These are phyloP conservation scores for Campoplex nolae DNA, from an alignment of 2,888 invertebrate genomes.

Conservation along the genomic window DNA sequence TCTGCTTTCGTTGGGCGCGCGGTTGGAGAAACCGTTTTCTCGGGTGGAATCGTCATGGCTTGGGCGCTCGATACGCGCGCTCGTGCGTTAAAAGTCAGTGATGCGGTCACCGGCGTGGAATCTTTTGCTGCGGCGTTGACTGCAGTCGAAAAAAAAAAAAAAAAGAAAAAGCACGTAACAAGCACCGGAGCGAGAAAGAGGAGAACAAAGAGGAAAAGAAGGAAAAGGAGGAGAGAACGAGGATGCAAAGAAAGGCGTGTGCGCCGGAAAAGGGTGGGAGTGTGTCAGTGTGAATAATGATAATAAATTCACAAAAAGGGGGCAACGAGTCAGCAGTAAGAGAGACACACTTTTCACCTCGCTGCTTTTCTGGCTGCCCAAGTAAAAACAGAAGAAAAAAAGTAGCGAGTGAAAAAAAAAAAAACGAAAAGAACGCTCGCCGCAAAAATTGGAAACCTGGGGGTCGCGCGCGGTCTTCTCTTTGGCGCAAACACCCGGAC, in stretches of 20 bases:
- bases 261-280: slow-evolving; percentile 68
- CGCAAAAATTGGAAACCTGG: slow-evolving; percentile 57
- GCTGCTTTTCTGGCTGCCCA: slow-evolving; percentile 34
- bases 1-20: slow-evolving; percentile 53
- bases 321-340: slow-evolving; percentile 18
- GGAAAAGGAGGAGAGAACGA: not conserved
- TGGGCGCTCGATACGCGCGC: slow-evolving; percentile 59
- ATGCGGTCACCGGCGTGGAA: slow-evolving; percentile 76
- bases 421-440: not conserved
- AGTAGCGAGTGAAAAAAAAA: slow-evolving; percentile 17
- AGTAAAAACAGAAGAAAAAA: slow-evolving; percentile 24
- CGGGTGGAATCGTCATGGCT: slow-evolving; percentile 60
- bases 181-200: slow-evolving; percentile 19
- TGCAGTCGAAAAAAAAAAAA: slow-evolving; percentile 38
- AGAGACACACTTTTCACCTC: slow-evolving; percentile 51
- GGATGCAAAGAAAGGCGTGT: slow-evolving; percentile 44
- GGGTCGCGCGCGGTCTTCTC: slow-evolving; percentile 42
- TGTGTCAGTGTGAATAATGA: slow-evolving; percentile 62
- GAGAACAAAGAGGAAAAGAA: not conserved
- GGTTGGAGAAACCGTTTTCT: slow-evolving; percentile 50
- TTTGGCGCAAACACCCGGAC: slow-evolving; percentile 64
- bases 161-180: slow-evolving; percentile 22
- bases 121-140: slow-evolving; percentile 61
- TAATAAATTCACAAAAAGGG: slow-evolving; percentile 46
- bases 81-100: slow-evolving; percentile 72